Percentiles rank a stretch among this genome's conserved stretches.
Evolutionary conservation across 2,888 invertebrate genomes (phyloP).

Genomic region (Epistrophe eligans): DNA sequence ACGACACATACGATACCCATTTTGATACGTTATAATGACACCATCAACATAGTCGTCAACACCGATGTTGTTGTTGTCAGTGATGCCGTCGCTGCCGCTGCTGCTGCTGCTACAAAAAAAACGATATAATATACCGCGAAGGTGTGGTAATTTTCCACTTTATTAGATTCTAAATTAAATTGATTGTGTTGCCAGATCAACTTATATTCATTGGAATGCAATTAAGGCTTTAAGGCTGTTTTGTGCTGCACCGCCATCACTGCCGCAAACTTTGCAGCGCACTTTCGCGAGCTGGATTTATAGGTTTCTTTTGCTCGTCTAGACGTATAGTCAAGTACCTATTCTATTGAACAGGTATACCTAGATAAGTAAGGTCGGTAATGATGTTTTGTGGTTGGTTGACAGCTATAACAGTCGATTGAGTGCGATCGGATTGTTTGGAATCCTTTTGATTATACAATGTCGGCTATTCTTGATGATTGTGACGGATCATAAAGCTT

Average conservation of each 20-base stretch:
- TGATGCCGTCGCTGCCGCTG: conserved; percentile 24
- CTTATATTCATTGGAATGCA: conserved; percentile 75
- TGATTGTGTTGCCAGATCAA: conserved; percentile 75
- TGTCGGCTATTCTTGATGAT: conserved; percentile 31
- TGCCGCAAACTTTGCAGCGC: conserved; percentile 12
- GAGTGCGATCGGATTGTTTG: conserved; percentile 65
- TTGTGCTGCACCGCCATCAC: conserved; percentile 51
- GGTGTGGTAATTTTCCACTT: conserved; percentile 76
- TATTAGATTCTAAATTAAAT: conserved; percentile 76
- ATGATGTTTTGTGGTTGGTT: conserved; percentile 65
- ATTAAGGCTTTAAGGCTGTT: conserved; percentile 72
- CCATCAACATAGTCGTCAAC: conserved; percentile 74
- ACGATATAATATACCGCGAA: conserved; percentile 58
- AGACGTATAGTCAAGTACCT: conserved; percentile 6
- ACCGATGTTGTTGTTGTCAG: conserved; percentile 49
- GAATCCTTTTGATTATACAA: conserved; percentile 60
- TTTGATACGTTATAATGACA: conserved; percentile 71
- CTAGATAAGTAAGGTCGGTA: conserved; percentile 46
- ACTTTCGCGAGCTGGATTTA: conserved; percentile 29
- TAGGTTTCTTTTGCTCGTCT: conserved; percentile 45
- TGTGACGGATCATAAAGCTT: conserved; percentile 51
- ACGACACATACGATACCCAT: conserved; percentile 57
- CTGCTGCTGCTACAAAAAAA: conserved; percentile 1
- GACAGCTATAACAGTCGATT: conserved; percentile 40
- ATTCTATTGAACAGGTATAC: too few relatives aligned